Evolutionary conservation across 2,113 vertebrate genomes (phyloP), one percentile per base, ranked within the genome.

Genomic region (Austrofundulus limnaeus): DNA sequence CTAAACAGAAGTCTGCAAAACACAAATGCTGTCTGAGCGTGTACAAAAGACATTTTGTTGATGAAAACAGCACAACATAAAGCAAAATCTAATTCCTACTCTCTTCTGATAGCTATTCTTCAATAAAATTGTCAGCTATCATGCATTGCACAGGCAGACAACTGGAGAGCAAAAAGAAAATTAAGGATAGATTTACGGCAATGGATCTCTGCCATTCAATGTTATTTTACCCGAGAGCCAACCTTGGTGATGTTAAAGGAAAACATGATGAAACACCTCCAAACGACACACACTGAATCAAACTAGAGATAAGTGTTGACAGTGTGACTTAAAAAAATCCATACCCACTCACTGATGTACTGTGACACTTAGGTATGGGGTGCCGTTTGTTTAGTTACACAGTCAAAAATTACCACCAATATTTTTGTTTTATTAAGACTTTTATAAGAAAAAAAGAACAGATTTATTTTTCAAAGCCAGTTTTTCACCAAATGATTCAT

Each of bases 41-140:
- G 62, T 51, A 43, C 60, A 34, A 39, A 14, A 67, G 47, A 62
- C 59, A 46, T 62, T 72, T 53, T 39, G 60, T 48, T 28, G 49
- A 43, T 68, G 20, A 2, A 81, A 78, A 81, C 69, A 82, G 9
- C 61, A 34, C 23, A 20, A 42, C 50, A 76, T 57, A 51, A 58
- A 68, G 52, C n/a, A 15, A 52, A 34, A 73, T 81, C 69, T 67
- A 72, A 81, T 82, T 82, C 46, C 43, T 62, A 23, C 79, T 83
- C 78, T 75, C 62, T 70, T 67, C 61, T 43, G 71, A 66, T 61
- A 55, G 61, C 65, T 52, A 41, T 75, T 56, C 70, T 65, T 85
- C 82, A 84, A 84, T 85, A 83, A 77, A 83, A 84, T 83, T 85
- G 85, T 83, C 83, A 86, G 78, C 75, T 59, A 86, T 78, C 80